Base-by-base conservation (phyloP, 2,797 vertebrate genomes). In the Clarias laeviceps region DNA sequence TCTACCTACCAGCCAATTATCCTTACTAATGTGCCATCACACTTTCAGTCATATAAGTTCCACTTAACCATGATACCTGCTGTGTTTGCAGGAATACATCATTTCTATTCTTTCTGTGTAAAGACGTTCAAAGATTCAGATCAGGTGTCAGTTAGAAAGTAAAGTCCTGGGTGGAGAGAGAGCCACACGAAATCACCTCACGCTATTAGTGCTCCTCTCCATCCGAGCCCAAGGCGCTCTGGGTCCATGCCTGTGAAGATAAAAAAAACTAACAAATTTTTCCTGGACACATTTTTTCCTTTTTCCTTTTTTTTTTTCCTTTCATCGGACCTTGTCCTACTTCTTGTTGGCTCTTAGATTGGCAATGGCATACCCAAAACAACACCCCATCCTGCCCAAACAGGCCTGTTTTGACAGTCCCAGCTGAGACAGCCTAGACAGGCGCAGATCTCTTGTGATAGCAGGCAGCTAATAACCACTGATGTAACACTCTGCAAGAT, bases 401-500 rank as follows among this genome's bases (percentile, higher is more conserved):
- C 85, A 66, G n/a, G 68, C 22, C 83, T 86, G 84, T 89, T 93
- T 89, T 90, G 90, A 91, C 89, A 89, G 84, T 70, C 87, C 89
- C 82, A 85, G 85, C 88, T 88, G 87, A 82, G 86, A 82, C 81
- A 86, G 73, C 76, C 85, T 81, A 87, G 83, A 88, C 64, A 90
- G 73, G 8, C 54, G 84, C 87, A 32, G 32, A 85, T 32, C 40
- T 78, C 66, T 80, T 77, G 83, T 84, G 87, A 90, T 90, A 89
- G 86, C 87, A 88, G 62, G 82, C 86, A 87, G 87, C 82, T 90
- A 87, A 91, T 92, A 88, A 77, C 81, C 88, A 87, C 84, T 92
- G 89, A 93, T 93, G 92, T 91, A 90, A 92, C 90, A 89, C 86
- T 87, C 84, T 89, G 90, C 93, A 93, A 93, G 90, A 90, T 88